Conservation (phyloP, 2,797 vertebrate genomes). For the Argentina silus region DNA sequence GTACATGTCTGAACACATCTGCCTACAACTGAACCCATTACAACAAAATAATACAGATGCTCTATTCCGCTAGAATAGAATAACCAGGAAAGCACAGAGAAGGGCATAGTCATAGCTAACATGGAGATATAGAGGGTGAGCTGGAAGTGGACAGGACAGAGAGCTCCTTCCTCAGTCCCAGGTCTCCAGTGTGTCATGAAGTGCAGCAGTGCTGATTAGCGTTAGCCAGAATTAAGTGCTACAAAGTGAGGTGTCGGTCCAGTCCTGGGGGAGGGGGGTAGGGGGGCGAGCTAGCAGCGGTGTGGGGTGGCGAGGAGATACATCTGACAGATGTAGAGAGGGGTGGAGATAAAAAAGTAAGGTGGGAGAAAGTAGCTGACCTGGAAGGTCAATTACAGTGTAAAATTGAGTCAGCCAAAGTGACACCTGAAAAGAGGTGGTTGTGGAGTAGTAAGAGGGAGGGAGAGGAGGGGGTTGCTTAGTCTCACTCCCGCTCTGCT, state of each 20-base stretch:
- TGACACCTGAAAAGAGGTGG: constrained; percentile 75
- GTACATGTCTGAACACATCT: neutral
- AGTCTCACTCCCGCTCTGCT: constrained; percentile 66
- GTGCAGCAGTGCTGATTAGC: constrained; percentile 58
- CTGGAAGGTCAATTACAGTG: constrained; percentile 81
- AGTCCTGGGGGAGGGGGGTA: constrained; percentile 13
- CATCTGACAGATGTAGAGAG: constrained; percentile 67
- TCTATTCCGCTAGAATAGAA: constrained; percentile 19
- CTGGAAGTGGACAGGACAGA: constrained; percentile 1
- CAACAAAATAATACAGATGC: neutral
- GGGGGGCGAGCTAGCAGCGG: constrained; percentile 26
- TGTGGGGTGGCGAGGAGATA: neutral
- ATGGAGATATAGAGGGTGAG: constrained; percentile 13
- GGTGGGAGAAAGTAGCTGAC: constrained; percentile 66
- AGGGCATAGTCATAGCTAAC: too few relatives aligned
- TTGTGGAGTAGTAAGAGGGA: constrained; percentile 9
- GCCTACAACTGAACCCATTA: neutral
- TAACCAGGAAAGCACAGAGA: constrained; percentile 24
- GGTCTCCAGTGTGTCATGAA: constrained; percentile 32
- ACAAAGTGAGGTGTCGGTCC: constrained; percentile 59
- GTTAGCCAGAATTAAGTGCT: constrained; percentile 69
- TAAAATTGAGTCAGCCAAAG: constrained; percentile 81
- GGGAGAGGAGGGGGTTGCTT: constrained; percentile 46
- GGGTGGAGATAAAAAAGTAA: constrained; percentile 41
- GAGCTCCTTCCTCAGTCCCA: neutral